Conservation (phyloP, 2,113 vertebrate genomes). For the Sterrhoptilus dennistouni region DNA sequence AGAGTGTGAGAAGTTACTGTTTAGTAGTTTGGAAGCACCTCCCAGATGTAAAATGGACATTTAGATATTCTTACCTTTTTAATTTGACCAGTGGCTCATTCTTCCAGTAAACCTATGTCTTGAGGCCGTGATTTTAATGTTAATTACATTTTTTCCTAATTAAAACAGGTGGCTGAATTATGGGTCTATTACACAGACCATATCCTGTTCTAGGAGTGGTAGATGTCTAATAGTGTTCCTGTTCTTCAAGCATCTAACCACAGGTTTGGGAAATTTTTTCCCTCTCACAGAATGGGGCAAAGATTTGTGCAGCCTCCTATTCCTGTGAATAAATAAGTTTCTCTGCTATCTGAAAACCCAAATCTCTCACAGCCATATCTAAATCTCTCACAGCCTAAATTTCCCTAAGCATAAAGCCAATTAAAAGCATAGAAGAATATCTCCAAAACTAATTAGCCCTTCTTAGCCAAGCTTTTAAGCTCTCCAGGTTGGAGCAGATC, state of each 20-base stretch:
- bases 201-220: constrained; percentile 27
- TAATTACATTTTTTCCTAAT: constrained; percentile 15
- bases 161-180: constrained; percentile 29
- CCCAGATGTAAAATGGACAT: neutral
- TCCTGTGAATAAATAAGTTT: neutral
- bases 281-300: neutral
- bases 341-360: neutral
- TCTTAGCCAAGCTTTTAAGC: neutral
- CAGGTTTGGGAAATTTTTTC: neutral
- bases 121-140: constrained; percentile 10
- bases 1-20: neutral
- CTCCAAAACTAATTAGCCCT: neutral
- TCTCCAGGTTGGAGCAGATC: neutral
- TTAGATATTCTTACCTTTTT: neutral
- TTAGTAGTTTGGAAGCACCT: neutral
- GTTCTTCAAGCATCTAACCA: neutral
- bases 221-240: neutral
- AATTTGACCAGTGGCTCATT: neutral
- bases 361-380: neutral
- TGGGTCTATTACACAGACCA: constrained; percentile 12
- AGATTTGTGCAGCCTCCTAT: neutral
- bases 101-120: neutral
- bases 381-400: neutral
- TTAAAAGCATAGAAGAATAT: neutral
- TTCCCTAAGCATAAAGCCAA: neutral